Evolutionary conservation across 2,888 invertebrate species (phyloP).

Genomic region (Nasonia oneida): DNA sequence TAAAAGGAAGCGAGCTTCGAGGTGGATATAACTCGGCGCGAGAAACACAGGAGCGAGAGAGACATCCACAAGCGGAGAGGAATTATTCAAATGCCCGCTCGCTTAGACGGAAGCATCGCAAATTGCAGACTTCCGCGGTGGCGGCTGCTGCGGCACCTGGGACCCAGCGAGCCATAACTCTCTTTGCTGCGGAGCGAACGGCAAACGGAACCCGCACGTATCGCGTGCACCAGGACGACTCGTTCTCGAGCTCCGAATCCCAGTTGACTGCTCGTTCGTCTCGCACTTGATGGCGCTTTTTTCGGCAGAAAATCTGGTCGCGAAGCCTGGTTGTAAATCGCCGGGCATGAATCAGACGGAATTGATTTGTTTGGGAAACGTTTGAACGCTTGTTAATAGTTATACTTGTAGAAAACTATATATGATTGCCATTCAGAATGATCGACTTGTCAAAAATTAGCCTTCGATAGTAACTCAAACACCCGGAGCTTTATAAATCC

Average conservation of each 20-base stretch:
- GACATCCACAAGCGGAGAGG: background rate
- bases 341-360: background rate
- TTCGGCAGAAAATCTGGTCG: background rate
- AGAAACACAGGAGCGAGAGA: background rate
- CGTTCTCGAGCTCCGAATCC: background rate
- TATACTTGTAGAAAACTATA: background rate
- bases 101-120: constrained; percentile 66
- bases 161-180: constrained; percentile 66
- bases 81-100: constrained; percentile 67
- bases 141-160: constrained; percentile 64
- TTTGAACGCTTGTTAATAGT: background rate
- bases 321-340: background rate
- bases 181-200: constrained; percentile 15
- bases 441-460: background rate
- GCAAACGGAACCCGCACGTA: background rate
- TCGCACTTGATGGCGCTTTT: background rate
- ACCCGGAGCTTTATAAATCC: background rate
- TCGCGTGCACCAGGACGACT: background rate
- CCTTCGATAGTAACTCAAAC: background rate
- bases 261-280: background rate
- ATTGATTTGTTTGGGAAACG: background rate
- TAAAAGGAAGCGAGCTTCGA: background rate
- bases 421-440: no score
- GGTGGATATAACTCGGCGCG: constrained; percentile 33
- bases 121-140: constrained; percentile 66